Base-by-base conservation (phyloP, 1,140 invertebrate species). In the Oedothorax gibbosus region DNA sequence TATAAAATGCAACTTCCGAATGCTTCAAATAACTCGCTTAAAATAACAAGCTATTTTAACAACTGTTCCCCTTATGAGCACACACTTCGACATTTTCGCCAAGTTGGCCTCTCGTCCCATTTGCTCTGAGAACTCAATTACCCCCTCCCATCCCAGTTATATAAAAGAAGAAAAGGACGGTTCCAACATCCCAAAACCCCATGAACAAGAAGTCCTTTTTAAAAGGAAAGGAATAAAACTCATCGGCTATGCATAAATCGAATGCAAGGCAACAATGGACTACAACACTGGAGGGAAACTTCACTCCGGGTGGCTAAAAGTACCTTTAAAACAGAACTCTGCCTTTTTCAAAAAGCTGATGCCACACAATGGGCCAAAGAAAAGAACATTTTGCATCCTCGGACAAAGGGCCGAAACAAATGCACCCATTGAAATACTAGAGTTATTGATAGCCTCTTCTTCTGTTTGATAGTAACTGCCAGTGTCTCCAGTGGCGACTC, bases 371-470 rank as follows among this genome's bases (percentile, higher is more conserved):
- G 77, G 69, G 18, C 62, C 15, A 15, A 53, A 62, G 54, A 66
- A 35, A 35, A 35, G 35, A 35, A 35, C 35, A 35, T 35, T 35
- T 35, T 35, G 35, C 35, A 62, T 66, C 62, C 50, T n/a, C 50
- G 62, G 35, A 79, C 77, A 79, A 79, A 66, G 77, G 77, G 7
- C 10, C 62, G 77, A 79, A 79, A 79, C 77, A 79, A 79, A 68
- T 79, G 77, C 65, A 35, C 65, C 77, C 64, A 79, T 79, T 79
- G 77, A 79, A 79, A 79, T 79, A 56, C 62, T 79, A 79, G 77
- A 66, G 77, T 79, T 79, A 79, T 79, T 79, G 77, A 79, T 79
- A 79, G 54, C 77, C 75, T 51, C 50, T 20, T 49, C 49, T 54
- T 20, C 73, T 35, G 35, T 35, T 35, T 35, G 35, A 35, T 35